A percentile compares a stretch with the other conserved stretches of the same genome.
Evolutionary conservation across 2,797 vertebrate genomes (phyloP).

Genomic region (Sylvia borin): DNA sequence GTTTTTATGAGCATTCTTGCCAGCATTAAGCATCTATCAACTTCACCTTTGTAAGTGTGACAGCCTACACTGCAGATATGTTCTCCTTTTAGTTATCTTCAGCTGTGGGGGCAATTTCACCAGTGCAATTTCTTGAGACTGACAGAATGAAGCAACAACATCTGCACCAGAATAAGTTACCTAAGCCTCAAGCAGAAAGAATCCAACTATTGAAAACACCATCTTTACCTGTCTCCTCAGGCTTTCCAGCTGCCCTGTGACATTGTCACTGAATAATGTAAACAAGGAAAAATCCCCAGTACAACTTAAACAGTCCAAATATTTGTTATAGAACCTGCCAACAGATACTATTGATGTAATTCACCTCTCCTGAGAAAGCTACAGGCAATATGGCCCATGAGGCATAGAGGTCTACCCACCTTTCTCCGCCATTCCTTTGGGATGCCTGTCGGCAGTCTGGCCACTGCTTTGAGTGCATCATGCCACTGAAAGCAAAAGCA

Average conservation of each 20-base stretch:
- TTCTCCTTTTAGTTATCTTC: neutral
- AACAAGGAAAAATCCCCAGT: neutral
- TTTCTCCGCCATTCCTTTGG: constrained; percentile 97
- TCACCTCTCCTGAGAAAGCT: neutral
- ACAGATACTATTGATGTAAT: neutral
- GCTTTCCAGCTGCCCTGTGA: neutral
- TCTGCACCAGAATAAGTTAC: neutral
- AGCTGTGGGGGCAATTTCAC: neutral
- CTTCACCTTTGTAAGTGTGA: neutral
- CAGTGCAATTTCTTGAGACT: neutral
- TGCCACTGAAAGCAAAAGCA: constrained; percentile 87
- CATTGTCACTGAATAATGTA: neutral
- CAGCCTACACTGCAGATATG: neutral
- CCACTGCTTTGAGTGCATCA: constrained; percentile 96
- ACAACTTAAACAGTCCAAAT: neutral
- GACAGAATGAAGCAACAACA: neutral
- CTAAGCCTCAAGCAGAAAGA: neutral
- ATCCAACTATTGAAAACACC: neutral
- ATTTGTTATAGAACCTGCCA: neutral
- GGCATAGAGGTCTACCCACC: constrained; percentile 68
- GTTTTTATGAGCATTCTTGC: neutral
- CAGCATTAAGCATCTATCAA: constrained; percentile 12
- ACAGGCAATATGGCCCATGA: neutral
- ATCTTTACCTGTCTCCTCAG: neutral
- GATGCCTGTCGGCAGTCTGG: constrained; percentile 92